phyloP scores from a whole-genome alignment of 2,888 invertebrate genomes.

The Horisme vitalbata region DNA sequence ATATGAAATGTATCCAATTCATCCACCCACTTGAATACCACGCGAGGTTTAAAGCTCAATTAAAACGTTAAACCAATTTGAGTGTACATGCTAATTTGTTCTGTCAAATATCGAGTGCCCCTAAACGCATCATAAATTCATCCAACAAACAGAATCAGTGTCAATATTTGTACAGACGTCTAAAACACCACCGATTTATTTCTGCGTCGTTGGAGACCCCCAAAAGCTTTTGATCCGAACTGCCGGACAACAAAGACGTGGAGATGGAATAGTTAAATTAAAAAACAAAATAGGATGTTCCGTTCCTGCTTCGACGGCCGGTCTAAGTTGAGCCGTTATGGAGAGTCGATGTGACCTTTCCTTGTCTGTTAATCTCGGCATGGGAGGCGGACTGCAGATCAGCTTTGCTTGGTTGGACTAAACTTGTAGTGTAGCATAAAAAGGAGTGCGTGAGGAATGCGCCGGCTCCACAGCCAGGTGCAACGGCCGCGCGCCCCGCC shows the following conservation, averaged over 20 bases:
- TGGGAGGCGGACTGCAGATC: conserved; percentile 45
- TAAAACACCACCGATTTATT: conserved; percentile 39
- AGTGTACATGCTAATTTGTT: conserved; percentile 57
- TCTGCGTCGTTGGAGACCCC: conserved; percentile 38
- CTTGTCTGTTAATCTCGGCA: conserved; percentile 43
- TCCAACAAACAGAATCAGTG: conserved; percentile 50
- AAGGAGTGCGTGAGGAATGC: conserved; percentile 81
- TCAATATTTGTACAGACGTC: conserved; percentile 63
- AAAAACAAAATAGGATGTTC: conserved; percentile 64
- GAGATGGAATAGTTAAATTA: conserved; percentile 63
- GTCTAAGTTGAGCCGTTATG: conserved; percentile 41
- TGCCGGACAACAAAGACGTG: conserved; percentile 56
- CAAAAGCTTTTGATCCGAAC: conserved; percentile 56
- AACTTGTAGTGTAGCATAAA: conserved; percentile 72
- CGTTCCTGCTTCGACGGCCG: conserved; percentile 54
- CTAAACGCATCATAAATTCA: conserved; percentile 62
- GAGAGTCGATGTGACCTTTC: conserved; percentile 47
- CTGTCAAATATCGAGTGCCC: conserved; percentile 49
- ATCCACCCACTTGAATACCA: conserved; percentile 3
- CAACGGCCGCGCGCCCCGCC: conserved; percentile 76
- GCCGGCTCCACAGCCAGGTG: conserved; percentile 74
- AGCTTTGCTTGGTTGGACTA: conserved; percentile 60
- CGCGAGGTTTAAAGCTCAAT: conserved; percentile 34
- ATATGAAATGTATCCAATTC: background rate
- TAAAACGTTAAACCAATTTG: conserved; percentile 52